Conservation (phyloP, 2,888 invertebrate genomes). For the Trichopria drosophilae region DNA sequence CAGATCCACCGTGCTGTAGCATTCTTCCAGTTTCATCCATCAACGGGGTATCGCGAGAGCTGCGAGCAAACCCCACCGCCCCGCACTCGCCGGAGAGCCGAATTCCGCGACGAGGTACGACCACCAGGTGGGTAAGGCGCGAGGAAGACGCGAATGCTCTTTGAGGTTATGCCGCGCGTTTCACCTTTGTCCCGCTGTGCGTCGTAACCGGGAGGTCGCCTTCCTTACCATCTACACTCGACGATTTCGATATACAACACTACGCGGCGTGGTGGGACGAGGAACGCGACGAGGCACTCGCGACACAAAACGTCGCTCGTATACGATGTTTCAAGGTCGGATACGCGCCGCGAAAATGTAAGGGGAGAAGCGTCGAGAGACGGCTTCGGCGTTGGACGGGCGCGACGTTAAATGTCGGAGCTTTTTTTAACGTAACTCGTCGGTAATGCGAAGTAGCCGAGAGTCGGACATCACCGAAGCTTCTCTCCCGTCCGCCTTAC, state of each 20-base stretch:
- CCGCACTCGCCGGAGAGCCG: not conserved
- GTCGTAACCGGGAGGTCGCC: too few relatives aligned
- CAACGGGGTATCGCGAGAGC: constrained; percentile 38
- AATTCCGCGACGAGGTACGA: constrained; percentile 1
- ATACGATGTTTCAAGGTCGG: constrained; percentile 46
- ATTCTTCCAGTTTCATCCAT: constrained; percentile 56
- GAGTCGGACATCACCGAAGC: constrained; percentile 34
- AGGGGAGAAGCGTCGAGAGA: not conserved
- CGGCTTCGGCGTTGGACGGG: too few relatives aligned
- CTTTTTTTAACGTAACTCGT: too few relatives aligned
- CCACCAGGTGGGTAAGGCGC: not conserved
- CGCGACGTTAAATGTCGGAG: too few relatives aligned
- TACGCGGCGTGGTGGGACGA: too few relatives aligned
- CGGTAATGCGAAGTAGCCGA: not conserved
- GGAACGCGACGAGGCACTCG: too few relatives aligned
- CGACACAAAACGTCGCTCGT: too few relatives aligned
- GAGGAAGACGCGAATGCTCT: constrained; percentile 18
- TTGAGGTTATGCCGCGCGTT: constrained; percentile 47
- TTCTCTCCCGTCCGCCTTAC: constrained; percentile 46
- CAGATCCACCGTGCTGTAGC: constrained; percentile 57
- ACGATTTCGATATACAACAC: not conserved
- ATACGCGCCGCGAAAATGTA: constrained; percentile 5
- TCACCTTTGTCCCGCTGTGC: constrained; percentile 6
- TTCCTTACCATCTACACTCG: constrained; percentile 1
- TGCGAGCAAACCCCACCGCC: not conserved